Base-by-base conservation (phyloP, 2,797 vertebrate genomes). In the Antennarius maculatus region DNA sequence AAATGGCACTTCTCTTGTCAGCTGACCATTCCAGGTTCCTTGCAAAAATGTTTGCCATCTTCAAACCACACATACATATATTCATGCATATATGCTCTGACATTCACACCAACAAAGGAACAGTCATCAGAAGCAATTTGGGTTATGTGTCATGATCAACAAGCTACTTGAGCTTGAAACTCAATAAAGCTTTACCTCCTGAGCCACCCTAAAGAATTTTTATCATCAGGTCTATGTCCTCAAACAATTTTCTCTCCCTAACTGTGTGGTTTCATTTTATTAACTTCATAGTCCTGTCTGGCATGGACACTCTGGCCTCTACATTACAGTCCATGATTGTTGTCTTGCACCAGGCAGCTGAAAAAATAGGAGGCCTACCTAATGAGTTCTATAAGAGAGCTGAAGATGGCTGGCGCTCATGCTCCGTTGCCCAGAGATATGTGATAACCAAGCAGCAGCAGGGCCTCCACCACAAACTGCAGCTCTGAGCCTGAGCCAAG, bases 311-410 rank as follows among this genome's bases (percentile, higher is more conserved):
- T 76, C 62, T 71, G 78, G 79, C 63, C 76, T 69, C 67, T 83
- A 77, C 73, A 81, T 81, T 56, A 76, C 34, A 54, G 68, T 59
- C 70, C 68, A 60, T 28, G 13, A 63, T 60, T 16, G 34, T 66
- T 61, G 39, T 70, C 68, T 61, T 51, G 72, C 76, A 83, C 66
- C 79, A 77, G 80, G 77, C 90, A 90, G 84, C 88, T 91, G 90
- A 83, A 81, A 70, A 89, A 92, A 88, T 81, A 90, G 47, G 55
- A 82, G 34, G 54, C 49, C 77, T 52, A 72, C 76, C 84, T 88
- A 89, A 88, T 85, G 76, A 88, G 77, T 82, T 79, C 75, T 91
- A 87, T 84, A 87, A 88, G 84, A 87, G 72, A 76, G 71, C 71
- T 83, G 71, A 69, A 89, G 88, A 87, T 86, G 80, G 76, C 69